These are phyloP conservation scores for Ophonus ardosiacus DNA, from an alignment of 2,888 invertebrate species.

Conservation along the genomic window DNA sequence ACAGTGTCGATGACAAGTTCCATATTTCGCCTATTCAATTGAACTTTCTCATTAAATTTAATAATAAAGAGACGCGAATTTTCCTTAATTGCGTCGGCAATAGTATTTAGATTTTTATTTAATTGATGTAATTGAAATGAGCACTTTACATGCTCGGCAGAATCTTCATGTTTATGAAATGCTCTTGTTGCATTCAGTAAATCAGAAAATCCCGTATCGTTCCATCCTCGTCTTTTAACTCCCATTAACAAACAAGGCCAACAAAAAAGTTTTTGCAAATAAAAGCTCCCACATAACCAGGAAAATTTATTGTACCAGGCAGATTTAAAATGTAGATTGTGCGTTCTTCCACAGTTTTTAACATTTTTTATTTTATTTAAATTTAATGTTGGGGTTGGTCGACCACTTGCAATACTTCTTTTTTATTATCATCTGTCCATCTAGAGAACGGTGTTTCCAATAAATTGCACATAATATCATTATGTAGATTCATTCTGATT, in stretches of 20 bases:
- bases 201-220: constrained; percentile 46
- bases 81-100: neutral
- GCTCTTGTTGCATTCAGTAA: constrained; percentile 43
- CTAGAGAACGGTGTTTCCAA: no score
- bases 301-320: no score
- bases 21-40: neutral
- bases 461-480: no score
- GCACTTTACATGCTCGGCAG: constrained; percentile 44
- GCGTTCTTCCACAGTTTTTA: no score
- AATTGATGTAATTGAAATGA: constrained; percentile 63
- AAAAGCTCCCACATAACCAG: no score
- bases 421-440: no score
- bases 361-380: no score
- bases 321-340: no score
- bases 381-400: no score
- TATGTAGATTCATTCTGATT: no score
- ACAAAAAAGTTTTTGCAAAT: constrained; percentile 57
- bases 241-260: constrained; percentile 39
- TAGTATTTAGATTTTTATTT: neutral
- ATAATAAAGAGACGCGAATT: neutral
- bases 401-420: no score
- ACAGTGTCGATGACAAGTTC: neutral
- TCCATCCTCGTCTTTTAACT: constrained; percentile 14
- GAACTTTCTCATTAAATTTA: neutral
- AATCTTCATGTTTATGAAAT: constrained; percentile 51